Base-by-base conservation (phyloP, 2,888 invertebrate species). In the Agonopterix alstromeriana region DNA sequence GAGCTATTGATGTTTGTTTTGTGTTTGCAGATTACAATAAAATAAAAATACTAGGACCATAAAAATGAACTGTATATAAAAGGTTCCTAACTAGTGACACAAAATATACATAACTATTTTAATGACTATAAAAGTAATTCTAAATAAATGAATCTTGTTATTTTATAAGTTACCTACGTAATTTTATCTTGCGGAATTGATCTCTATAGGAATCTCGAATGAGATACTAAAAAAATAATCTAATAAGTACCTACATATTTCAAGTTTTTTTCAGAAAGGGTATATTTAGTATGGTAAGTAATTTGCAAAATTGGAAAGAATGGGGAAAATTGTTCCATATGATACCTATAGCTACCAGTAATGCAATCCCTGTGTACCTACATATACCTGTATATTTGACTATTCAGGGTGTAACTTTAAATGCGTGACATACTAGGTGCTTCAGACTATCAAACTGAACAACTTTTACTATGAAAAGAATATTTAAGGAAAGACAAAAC, bases 121-220 rank as follows among this genome's bases (percentile, higher is more conserved):
- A 38, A n/a, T 38, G 7, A 38, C 38, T n/a, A 38, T 9, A n/a
- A 38, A n/a, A 9, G 1, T 38, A 36, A n/a, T 38, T 38, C 10
- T n/a, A 10, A 9, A 47, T 45, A 48, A 45, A 43, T 35, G 14
- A 36, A 49, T 42, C 47, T 27, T 27, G 27, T 27, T 27, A 27
- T 27, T 27, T 27, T 52, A 43, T 42, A 45, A 47, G 46, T 10
- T 46, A 46, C 41, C 38, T 58, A 58, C 53, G 50, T 50, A 49
- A 52, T 55, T n/a, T 47, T 46, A 52, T 57, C 49, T 53, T 55
- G 53, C 49, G 61, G 61, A 63, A 67, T 65, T 67, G 68, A 67
- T 67, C 68, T 68, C 65, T 60, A 38, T 57, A 61, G 51, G 48
- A 63, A 63, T 64, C 61, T 63, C 58, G 36, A 11, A 17, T 51